Percentiles rank a stretch among this genome's conserved stretches.
Evolutionary conservation across 1,140 invertebrate species (phyloP).

Genomic region (Tetranychus cinnabarinus): DNA sequence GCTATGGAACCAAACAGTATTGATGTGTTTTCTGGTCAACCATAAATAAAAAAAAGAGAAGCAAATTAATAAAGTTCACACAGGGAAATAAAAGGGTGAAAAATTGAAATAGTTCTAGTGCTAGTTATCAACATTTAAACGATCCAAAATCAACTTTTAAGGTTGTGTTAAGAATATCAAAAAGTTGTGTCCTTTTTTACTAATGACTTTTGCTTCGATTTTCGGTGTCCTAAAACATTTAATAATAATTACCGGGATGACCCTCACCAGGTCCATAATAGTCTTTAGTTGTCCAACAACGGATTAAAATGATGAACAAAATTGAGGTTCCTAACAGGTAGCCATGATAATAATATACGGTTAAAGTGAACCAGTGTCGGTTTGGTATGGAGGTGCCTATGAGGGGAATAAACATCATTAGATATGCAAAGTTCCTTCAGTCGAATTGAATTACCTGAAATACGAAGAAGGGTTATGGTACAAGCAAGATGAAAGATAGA

Average conservation of each 20-base stretch:
- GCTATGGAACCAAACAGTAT: conserved; percentile 1
- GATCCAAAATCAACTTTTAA: too few relatives aligned
- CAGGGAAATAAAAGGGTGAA: not conserved
- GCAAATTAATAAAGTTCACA: not conserved
- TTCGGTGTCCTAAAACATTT: not conserved
- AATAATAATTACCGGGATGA: not conserved
- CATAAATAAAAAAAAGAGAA: not conserved
- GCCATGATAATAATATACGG: not conserved
- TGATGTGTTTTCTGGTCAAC: conserved; percentile 1
- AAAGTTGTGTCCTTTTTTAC: too few relatives aligned
- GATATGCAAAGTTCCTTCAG: not conserved
- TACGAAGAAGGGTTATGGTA: conserved; percentile 2
- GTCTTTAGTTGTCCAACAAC: conserved; percentile 5
- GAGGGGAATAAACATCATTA: not conserved
- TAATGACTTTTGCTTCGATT: too few relatives aligned
- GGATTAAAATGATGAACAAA: conserved; percentile 4
- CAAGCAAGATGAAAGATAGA: conserved; percentile 5
- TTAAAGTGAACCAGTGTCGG: not conserved
- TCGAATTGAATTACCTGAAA: not conserved
- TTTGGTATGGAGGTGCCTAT: not conserved
- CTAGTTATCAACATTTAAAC: too few relatives aligned
- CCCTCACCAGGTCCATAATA: not conserved
- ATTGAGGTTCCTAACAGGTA: conserved; percentile 4
- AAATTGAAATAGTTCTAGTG: too few relatives aligned
- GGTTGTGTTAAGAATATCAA: too few relatives aligned